A percentile compares a stretch with the other conserved stretches of the same genome.
These are phyloP conservation scores for Tetrax tetrax DNA, from an alignment of 2,113 vertebrate species.

Conservation along the genomic window DNA sequence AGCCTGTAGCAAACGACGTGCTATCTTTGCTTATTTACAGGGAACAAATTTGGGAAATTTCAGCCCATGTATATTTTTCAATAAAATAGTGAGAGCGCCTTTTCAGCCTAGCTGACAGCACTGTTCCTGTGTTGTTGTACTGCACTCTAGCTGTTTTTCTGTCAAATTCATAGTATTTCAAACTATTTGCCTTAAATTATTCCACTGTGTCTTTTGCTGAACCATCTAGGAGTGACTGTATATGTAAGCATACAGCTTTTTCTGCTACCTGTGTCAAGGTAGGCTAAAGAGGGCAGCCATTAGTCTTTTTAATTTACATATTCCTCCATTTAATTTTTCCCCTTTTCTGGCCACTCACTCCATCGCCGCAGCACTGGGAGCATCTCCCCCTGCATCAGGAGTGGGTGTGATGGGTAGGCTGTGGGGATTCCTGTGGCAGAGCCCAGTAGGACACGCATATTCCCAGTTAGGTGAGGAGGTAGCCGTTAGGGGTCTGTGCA, in stretches of 20 bases:
- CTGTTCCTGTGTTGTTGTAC: not conserved
- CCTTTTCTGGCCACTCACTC: not conserved
- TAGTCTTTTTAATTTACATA: not conserved
- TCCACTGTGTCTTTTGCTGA: not conserved
- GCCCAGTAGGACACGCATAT: not conserved
- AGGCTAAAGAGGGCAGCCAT: not conserved
- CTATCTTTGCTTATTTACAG: not conserved
- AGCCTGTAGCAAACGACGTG: not conserved
- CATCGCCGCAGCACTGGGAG: not conserved
- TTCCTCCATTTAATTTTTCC: not conserved
- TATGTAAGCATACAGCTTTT: not conserved
- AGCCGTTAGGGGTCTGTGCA: not conserved
- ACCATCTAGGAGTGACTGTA: not conserved
- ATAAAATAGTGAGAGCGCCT: not conserved
- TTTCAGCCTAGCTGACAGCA: not conserved
- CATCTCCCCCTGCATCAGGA: not conserved
- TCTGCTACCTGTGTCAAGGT: not conserved
- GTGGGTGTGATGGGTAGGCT: not conserved
- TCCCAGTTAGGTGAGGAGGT: not conserved
- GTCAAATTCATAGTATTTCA: not conserved
- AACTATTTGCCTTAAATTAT: not conserved
- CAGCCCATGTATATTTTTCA: not conserved
- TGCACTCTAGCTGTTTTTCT: constrained; percentile 38
- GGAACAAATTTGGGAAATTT: not conserved
- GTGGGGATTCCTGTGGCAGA: not conserved